A percentile compares a stretch with the other conserved stretches of the same genome.
Evolutionary conservation across 2,888 invertebrate genomes (phyloP).

Genomic region (Branchipolynoe longqiensis): DNA sequence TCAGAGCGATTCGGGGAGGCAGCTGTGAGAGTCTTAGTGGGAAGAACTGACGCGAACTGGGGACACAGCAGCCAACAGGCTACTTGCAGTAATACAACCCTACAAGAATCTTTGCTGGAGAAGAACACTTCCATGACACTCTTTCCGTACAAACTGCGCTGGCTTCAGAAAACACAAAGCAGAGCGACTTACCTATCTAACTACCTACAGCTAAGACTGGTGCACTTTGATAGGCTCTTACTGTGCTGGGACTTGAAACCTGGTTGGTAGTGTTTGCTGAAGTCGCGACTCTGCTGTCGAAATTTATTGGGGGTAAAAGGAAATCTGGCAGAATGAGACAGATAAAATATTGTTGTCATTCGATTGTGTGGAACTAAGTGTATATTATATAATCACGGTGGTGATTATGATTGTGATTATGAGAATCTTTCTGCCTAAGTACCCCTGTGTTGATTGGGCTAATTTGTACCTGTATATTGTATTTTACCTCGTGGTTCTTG

Average conservation of each 20-base stretch:
- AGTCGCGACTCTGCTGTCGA: not conserved
- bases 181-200: too few species aligned
- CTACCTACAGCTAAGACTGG: too few species aligned
- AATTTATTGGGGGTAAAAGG: not conserved
- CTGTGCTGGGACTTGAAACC: not conserved
- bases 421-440: not conserved
- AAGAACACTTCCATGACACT: too few species aligned
- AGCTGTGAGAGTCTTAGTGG: too few species aligned
- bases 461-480: conserved; percentile 44
- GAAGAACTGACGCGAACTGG: too few species aligned
- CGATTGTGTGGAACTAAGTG: conserved; percentile 2
- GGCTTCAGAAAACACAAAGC: too few species aligned
- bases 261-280: not conserved
- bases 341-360: conserved; percentile 9
- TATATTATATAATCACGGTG: conserved; percentile 7
- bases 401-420: too few species aligned
- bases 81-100: too few species aligned
- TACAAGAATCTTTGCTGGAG: not conserved
- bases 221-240: too few species aligned
- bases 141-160: too few species aligned
- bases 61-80: too few species aligned
- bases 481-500: conserved; percentile 39
- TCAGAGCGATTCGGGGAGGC: too few species aligned
- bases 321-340: not conserved
- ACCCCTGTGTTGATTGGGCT: conserved; percentile 35